phyloP scores from a whole-genome alignment of 2,797 vertebrate species.

The Muraenolepis orangiensis region DNA sequence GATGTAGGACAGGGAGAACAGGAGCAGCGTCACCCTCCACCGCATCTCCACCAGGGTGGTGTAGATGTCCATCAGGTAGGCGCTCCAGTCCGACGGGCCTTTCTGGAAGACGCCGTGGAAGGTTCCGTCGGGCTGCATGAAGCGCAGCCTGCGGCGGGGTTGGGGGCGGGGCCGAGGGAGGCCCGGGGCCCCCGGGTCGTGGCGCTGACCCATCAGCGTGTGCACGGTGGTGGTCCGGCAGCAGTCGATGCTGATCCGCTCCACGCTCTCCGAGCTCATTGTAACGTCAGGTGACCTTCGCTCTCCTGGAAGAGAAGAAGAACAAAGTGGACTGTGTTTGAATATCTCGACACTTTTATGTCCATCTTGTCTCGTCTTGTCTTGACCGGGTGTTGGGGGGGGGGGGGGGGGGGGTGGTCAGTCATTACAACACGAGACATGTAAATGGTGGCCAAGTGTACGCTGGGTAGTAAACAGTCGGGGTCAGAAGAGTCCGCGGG shows the following conservation, averaged over 20 bases:
- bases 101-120: constrained; percentile 87
- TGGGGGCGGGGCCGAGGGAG: neutral
- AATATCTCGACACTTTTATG: neutral
- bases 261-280: constrained; percentile 42
- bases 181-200: constrained; percentile 22
- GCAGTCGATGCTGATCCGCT: constrained; percentile 49
- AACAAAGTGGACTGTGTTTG: neutral
- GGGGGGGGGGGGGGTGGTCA: neutral
- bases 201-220: constrained; percentile 16
- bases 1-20: constrained; percentile 89
- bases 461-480: constrained; percentile 46
- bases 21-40: constrained; percentile 91
- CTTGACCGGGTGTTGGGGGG: neutral
- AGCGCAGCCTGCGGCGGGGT: constrained; percentile 43
- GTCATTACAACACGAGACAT: constrained; percentile 12
- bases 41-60: constrained; percentile 94
- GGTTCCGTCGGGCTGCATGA: constrained; percentile 86
- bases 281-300: constrained; percentile 12
- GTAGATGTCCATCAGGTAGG: constrained; percentile 88
- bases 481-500: constrained; percentile 35
- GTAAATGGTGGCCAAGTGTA: constrained; percentile 39
- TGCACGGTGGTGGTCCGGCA: constrained; percentile 48
- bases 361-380: neutral
- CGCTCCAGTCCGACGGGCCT: constrained; percentile 82
- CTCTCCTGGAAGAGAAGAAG: constrained; percentile 29